phyloP scores from a whole-genome alignment of 2,113 vertebrate species.

The Perca schrenkii region DNA sequence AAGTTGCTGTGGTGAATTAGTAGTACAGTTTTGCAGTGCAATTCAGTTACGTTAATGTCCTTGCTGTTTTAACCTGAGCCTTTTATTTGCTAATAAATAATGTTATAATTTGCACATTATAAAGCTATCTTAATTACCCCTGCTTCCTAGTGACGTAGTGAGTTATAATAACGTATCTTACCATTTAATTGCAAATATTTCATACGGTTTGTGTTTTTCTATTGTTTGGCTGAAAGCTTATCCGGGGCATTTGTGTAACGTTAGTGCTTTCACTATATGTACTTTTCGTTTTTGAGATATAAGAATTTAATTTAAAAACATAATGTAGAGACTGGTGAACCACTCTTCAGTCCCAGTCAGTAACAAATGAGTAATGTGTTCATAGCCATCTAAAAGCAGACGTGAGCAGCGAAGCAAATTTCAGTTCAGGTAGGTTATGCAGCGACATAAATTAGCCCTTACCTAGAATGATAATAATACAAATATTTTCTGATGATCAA shows the following conservation, averaged over 20 bases:
- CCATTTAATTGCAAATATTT: background rate
- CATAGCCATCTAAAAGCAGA: background rate
- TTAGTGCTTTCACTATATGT: background rate
- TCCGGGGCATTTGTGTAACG: background rate
- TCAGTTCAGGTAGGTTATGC: background rate
- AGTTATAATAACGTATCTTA: background rate
- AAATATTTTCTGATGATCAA: no score
- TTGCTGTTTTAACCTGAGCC: background rate
- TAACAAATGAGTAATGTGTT: background rate
- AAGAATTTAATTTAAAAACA: no score
- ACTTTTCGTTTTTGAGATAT: no score
- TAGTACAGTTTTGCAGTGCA: background rate
- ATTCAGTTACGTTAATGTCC: no score
- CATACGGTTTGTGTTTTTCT: background rate
- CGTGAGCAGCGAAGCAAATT: background rate
- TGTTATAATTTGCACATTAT: background rate
- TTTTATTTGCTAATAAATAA: background rate
- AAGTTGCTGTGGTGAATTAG: background rate
- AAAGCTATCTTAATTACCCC: no score
- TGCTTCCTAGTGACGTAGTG: background rate
- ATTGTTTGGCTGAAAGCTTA: background rate
- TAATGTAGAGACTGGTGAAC: background rate
- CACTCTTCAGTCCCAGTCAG: background rate
- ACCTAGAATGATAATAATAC: no score
- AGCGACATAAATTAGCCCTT: background rate